Evolutionary conservation across 2,113 vertebrate species (phyloP), one percentile per base, ranked within the genome.

Genomic region (Aix galericulata): DNA sequence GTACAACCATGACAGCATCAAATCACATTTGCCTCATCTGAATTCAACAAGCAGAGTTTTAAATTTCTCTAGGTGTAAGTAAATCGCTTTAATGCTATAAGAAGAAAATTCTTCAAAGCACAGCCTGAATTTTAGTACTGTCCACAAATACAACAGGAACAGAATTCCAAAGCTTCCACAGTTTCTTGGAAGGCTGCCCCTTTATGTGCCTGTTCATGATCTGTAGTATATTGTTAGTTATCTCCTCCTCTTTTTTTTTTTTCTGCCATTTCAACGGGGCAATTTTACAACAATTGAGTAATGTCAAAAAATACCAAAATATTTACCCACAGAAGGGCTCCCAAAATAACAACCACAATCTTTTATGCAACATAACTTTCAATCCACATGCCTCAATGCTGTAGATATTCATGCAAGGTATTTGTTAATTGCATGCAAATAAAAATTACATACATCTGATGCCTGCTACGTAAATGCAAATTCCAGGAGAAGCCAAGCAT

Each of bases 61-160:
- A 64, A 50, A 85, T 87, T 69, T 85, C 75, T 89, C 58, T 62
- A 58, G 18, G 62, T 73, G 1, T 72, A 96, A 84, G 53, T 78
- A 81, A 86, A 83, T 44, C 56, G 34, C 58, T 75, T 86, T 53
- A 76, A 91, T 81, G 56, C 32, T 78, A 12, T 11, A 90, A 91
- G 36, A 77, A 22, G 8, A 63, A 74, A 42, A 48, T 2, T 40
- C 64, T 91, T 80, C 71, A 91, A 79, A 96, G 92, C n/a, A 76
- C 23, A 89, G n/a, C 26, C 68, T 31, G 38, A 72, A 36, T 80
- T 81, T 75, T 73, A 86, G n/a, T 76, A 67, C 69, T 36, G 38
- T 46, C 66, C 59, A 89, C 95, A 97, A 93, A 79, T 55, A 76
- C 21, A 94, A 69, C 53, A 76, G 44, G 48, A 91, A 69, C 88